Conservation (phyloP, 2,113 vertebrate species). For the Eclectus roratus region DNA sequence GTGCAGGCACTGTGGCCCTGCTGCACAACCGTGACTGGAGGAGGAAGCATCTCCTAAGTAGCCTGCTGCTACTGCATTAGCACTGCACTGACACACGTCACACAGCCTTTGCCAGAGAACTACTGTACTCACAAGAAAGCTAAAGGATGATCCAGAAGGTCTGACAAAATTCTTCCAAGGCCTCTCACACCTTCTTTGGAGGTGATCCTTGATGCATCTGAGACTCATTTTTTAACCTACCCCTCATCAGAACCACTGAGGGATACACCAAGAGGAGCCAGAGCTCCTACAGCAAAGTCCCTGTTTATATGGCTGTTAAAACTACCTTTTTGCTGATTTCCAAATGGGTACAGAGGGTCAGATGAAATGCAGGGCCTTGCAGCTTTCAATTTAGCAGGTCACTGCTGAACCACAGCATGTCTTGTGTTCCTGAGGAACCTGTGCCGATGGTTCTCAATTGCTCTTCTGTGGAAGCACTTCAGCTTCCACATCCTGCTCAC, state of each 20-base stretch:
- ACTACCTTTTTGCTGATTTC: not conserved
- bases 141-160: not conserved
- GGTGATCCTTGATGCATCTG: not conserved
- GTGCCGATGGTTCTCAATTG: not conserved
- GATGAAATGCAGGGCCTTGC: not conserved
- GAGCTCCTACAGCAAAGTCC: not conserved
- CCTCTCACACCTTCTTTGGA: not conserved
- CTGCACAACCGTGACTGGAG: not conserved
- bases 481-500: not conserved
- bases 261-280: not conserved
- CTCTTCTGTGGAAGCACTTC: not conserved
- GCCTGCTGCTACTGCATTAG: not conserved
- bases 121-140: not conserved
- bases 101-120: not conserved
- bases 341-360: not conserved
- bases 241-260: not conserved
- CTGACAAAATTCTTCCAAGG: not conserved
- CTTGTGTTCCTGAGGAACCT: not conserved
- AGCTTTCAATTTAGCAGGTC: not conserved
- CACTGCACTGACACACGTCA: fast-evolving
- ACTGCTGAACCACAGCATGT: not conserved
- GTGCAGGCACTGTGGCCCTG: not conserved
- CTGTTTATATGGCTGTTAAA: not conserved
- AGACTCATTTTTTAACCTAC: not conserved
- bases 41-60: not conserved